phyloP scores from a whole-genome alignment of 2,888 invertebrate genomes.

The Oscheius myriophilus region DNA sequence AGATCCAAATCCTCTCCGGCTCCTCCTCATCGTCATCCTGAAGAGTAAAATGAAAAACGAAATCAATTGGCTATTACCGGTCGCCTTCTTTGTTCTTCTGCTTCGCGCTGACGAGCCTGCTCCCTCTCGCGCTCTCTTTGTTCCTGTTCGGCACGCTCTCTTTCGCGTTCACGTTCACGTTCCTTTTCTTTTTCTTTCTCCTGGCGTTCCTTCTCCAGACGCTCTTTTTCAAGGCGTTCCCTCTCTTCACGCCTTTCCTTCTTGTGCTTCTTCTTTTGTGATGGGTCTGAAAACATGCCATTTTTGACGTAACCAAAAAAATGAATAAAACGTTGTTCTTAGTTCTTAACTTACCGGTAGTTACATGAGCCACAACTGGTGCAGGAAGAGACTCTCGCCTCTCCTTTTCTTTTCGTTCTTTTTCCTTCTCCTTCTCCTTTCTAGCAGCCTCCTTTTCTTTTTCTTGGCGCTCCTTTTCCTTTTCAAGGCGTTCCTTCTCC shows the following conservation, averaged over 20 bases:
- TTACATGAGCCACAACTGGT: too few relatives aligned
- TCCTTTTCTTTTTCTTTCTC: slow-evolving; percentile 27
- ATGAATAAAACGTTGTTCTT: too few relatives aligned
- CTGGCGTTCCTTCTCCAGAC: slow-evolving; percentile 13
- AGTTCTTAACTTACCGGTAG: too few relatives aligned
- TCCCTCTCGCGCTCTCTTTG: slow-evolving; percentile 38
- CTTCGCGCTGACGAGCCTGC: slow-evolving; percentile 18
- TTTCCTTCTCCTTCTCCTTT: slow-evolving; percentile 16
- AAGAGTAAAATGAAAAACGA: not conserved
- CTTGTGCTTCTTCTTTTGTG: not conserved
- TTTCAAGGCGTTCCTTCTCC: slow-evolving; percentile 1
- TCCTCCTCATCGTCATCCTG: slow-evolving; percentile 30
- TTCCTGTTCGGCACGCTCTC: slow-evolving; percentile 35
- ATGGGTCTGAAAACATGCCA: too few relatives aligned
- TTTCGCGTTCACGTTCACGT: not conserved
- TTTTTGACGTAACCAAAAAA: too few relatives aligned
- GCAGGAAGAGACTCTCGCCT: slow-evolving; percentile 16
- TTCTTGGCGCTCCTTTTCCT: slow-evolving; percentile 17
- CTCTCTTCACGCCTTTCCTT: not conserved
- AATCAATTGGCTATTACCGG: slow-evolving; percentile 19
- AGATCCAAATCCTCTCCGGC: slow-evolving; percentile 63
- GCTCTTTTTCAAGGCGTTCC: not conserved
- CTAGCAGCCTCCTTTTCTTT: slow-evolving; percentile 18
- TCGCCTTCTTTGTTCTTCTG: slow-evolving; percentile 38
- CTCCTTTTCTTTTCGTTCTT: slow-evolving; percentile 34